Evolutionary conservation across 1,140 invertebrate genomes (phyloP).

Genomic region (Heliothis virescens): DNA sequence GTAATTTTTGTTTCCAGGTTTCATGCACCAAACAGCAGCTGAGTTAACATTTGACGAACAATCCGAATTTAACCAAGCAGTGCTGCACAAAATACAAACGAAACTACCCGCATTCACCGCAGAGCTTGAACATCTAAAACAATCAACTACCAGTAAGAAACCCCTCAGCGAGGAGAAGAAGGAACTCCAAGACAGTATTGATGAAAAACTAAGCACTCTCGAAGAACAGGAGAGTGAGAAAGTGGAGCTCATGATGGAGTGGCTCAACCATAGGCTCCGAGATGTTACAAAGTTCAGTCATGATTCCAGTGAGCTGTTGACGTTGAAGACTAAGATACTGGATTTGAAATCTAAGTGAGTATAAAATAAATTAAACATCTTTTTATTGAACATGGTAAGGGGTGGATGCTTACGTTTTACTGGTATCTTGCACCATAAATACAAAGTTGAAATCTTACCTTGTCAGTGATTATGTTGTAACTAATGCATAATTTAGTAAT

Average conservation of each 20-base stretch:
- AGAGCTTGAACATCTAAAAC: conserved; percentile 72
- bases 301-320: conserved; percentile 72
- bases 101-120: conserved; percentile 68
- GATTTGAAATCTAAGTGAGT: conserved; percentile 80
- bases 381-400: not conserved
- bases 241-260: conserved; percentile 79
- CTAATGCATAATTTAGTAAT: too few relatives aligned
- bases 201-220: conserved; percentile 73
- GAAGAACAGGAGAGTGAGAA: conserved; percentile 77
- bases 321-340: conserved; percentile 73
- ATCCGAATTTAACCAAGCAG: conserved; percentile 73
- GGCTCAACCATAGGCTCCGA: conserved; percentile 73
- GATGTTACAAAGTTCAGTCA: conserved; percentile 70
- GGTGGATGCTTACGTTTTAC: too few relatives aligned
- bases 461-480: too few relatives aligned
- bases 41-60: conserved; percentile 79
- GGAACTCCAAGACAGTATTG: conserved; percentile 69
- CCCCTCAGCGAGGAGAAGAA: conserved; percentile 64
- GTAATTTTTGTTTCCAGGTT: conserved; percentile 66
- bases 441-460: too few relatives aligned
- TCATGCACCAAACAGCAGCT: conserved; percentile 66
- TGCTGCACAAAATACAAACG: conserved; percentile 72
- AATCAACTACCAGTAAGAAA: conserved; percentile 56
- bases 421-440: too few relatives aligned
- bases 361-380: not conserved